A percentile compares a stretch with the other conserved stretches of the same genome.
Conservation (phyloP, 1,140 invertebrate genomes). For the Drosophila pseudoobscura region DNA sequence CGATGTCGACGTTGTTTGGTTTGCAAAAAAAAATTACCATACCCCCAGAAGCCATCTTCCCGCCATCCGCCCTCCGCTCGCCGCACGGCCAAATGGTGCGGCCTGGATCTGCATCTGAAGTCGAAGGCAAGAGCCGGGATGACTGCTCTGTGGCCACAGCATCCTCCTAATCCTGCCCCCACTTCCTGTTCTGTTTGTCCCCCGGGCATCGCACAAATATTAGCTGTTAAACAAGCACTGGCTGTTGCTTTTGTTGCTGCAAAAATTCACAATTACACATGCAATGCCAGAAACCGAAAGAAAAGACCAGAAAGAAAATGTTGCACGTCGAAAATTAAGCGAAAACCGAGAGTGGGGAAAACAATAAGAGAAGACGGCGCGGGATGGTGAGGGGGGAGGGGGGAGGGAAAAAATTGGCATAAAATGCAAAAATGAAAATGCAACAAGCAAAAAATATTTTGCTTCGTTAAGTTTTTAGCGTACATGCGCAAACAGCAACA, state of each 20-base stretch:
- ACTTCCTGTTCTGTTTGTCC: background rate
- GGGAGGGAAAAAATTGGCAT: constrained; percentile 31
- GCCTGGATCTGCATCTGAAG: background rate
- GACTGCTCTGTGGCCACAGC: constrained; percentile 36
- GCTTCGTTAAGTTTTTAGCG: constrained; percentile 77
- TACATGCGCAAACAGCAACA: constrained; percentile 63
- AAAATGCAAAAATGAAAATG: constrained; percentile 59
- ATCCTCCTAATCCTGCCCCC: background rate
- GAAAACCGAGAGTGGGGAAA: constrained; percentile 8
- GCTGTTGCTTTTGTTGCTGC: constrained; percentile 25
- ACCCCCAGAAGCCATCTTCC: background rate
- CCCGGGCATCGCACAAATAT: constrained; percentile 35
- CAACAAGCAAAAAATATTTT: constrained; percentile 64
- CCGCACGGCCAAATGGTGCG: too few relatives aligned
- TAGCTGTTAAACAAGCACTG: constrained; percentile 54
- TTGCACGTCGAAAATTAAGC: constrained; percentile 14
- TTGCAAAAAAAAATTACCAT: constrained; percentile 34
- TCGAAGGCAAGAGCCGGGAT: constrained; percentile 26
- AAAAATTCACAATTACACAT: constrained; percentile 66
- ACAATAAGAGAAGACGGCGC: background rate
- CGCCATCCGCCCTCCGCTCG: too few relatives aligned
- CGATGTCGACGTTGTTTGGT: constrained; percentile 41
- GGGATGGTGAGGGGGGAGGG: too few relatives aligned
- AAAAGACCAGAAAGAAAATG: constrained; percentile 20
- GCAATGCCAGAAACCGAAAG: constrained; percentile 55